phyloP scores from a whole-genome alignment of 2,113 vertebrate genomes.

The Mus pahari region DNA sequence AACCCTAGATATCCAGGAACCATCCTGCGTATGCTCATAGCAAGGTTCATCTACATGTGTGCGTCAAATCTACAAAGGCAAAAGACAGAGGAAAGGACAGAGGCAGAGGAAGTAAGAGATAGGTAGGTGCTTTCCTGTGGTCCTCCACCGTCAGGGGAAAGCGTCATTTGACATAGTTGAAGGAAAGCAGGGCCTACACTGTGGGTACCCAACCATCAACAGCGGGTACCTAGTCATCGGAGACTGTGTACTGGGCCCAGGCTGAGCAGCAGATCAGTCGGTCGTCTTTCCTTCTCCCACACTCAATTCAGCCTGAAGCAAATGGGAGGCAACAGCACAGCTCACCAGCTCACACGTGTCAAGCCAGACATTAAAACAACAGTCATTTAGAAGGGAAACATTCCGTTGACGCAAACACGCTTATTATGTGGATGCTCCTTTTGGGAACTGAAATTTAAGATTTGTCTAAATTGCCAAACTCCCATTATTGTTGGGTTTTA shows the following conservation, averaged over 20 bases:
- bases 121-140: not conserved
- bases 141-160: not conserved
- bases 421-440: constrained; percentile 66
- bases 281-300: not conserved
- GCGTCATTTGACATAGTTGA: constrained; percentile 5
- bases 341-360: not conserved
- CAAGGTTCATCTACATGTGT: not conserved
- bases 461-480: constrained; percentile 57
- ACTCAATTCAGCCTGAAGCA: constrained; percentile 14
- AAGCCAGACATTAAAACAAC: constrained; percentile 46
- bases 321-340: not conserved
- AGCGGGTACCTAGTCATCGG: not conserved
- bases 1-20: constrained; percentile 32
- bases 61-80: not conserved
- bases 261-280: not conserved
- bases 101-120: not conserved
- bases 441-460: constrained; percentile 66
- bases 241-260: not conserved
- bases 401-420: constrained; percentile 43
- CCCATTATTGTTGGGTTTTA: not conserved
- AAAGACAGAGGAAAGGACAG: not conserved
- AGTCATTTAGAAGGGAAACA: constrained; percentile 58
- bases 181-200: not conserved
- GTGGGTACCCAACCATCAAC: not conserved
- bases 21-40: not conserved